These are phyloP conservation scores for Hirtodrosophila cameraria DNA, from an alignment of 2,888 invertebrate genomes.

Conservation along the genomic window DNA sequence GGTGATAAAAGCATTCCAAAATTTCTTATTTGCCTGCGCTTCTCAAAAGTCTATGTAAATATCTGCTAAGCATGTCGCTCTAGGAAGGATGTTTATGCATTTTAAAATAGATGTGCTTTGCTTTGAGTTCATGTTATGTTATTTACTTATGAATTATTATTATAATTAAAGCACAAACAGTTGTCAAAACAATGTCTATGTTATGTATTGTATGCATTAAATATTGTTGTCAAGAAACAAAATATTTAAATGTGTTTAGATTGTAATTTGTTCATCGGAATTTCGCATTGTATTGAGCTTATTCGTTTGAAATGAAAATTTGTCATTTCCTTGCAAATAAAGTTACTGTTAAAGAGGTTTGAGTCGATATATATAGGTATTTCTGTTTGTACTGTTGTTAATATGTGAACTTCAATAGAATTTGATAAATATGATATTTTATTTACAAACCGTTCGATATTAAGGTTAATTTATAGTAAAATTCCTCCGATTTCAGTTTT, in stretches of 20 bases:
- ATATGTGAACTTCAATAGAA: no score
- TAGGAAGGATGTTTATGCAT: slow-evolving; percentile 38
- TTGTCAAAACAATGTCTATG: slow-evolving; percentile 32
- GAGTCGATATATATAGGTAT: no score
- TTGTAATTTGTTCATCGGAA: no score
- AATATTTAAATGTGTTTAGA: neutral
- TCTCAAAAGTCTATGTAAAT: slow-evolving; percentile 4
- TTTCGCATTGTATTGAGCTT: no score
- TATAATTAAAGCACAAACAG: slow-evolving; percentile 21
- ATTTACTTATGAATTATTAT: slow-evolving; percentile 13
- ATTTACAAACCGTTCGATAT: no score
- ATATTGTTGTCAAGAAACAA: neutral
- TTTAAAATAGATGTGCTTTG: slow-evolving; percentile 24
- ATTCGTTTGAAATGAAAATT: no score
- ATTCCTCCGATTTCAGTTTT: no score
- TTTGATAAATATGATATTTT: no score
- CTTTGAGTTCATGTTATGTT: slow-evolving; percentile 11
- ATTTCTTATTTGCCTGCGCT: slow-evolving; percentile 37
- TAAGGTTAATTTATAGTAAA: no score
- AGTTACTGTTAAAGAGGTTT: no score
- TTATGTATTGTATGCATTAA: neutral
- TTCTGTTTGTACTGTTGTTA: no score
- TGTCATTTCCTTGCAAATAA: no score
- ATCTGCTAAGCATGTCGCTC: slow-evolving; percentile 9
- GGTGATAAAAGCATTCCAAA: slow-evolving; percentile 31